These are phyloP conservation scores for Andrena hattorfiana DNA, from an alignment of 2,888 invertebrate species.

Conservation along the genomic window DNA sequence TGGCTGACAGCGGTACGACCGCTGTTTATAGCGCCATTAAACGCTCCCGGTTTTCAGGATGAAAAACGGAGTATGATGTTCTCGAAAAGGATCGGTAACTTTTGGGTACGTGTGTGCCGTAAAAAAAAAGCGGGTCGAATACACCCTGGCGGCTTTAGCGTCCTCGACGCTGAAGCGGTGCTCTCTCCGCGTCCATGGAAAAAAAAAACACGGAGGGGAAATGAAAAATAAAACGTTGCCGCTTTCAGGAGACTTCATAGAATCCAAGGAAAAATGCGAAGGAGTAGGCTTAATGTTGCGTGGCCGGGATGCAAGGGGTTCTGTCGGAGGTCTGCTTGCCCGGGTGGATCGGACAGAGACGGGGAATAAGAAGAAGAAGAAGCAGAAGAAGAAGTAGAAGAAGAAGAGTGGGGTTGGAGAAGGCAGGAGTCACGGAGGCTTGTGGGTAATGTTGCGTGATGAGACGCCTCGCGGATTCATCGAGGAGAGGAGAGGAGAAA, in stretches of 20 bases:
- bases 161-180: conserved; percentile 36
- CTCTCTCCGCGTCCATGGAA: conserved; percentile 2
- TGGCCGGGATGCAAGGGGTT: conserved; percentile 78
- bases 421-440: conserved; percentile 67
- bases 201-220: conserved; percentile 23
- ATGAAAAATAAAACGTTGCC: conserved; percentile 61
- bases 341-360: conserved; percentile 50
- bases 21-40: background rate
- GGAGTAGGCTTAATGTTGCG: conserved; percentile 82
- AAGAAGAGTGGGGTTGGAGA: conserved; percentile 47
- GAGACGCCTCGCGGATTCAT: conserved; percentile 84
- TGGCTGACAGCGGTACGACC: background rate
- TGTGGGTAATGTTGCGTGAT: conserved; percentile 84
- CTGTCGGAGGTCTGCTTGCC: conserved; percentile 56
- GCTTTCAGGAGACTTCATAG: conserved; percentile 60
- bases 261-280: conserved; percentile 75
- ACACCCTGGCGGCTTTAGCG: conserved; percentile 31
- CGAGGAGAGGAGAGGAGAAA: conserved; percentile 72
- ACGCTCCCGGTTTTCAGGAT: no score
- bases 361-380: conserved; percentile 24
- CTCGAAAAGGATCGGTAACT: conserved; percentile 19
- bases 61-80: background rate
- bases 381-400: conserved; percentile 49
- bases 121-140: conserved; percentile 42
- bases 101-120: background rate